Conservation (phyloP, 2,113 vertebrate species). For the Tupaia chinensis region DNA sequence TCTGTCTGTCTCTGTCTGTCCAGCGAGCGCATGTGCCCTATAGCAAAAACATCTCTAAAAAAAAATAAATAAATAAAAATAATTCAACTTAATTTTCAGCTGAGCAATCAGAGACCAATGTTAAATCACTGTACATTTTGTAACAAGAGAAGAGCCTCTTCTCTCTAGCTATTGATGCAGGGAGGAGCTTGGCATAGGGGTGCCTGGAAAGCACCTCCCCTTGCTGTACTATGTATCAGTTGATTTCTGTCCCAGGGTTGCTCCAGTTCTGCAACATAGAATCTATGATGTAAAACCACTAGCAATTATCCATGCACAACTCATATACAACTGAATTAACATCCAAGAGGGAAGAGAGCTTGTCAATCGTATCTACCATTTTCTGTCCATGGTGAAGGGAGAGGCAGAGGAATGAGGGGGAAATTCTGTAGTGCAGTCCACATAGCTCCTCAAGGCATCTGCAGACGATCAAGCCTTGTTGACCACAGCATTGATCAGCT, state of each 20-base stretch:
- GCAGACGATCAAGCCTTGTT: neutral
- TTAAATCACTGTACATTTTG: constrained; percentile 5
- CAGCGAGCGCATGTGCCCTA: too few species aligned
- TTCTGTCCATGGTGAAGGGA: neutral
- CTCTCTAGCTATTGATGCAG: neutral
- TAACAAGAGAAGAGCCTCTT: neutral
- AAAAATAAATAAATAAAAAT: too few species aligned
- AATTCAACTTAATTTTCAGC: constrained; percentile 49
- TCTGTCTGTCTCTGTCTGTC: too few species aligned
- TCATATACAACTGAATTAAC: neutral
- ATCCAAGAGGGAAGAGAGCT: neutral
- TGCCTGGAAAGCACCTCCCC: neutral
- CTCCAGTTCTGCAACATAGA: neutral
- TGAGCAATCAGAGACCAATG: constrained; percentile 48
- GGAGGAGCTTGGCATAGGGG: neutral
- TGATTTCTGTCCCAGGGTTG: neutral
- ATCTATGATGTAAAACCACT: neutral
- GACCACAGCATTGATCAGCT: neutral
- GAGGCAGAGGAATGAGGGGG: neutral
- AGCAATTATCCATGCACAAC: neutral
- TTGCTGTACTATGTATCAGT: neutral
- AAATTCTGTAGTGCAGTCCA: neutral
- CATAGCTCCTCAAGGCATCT: neutral
- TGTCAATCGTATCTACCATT: neutral
- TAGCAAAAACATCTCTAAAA: neutral